Base-by-base conservation (phyloP, 2,797 vertebrate species). In the Microctenopoma lineatum region DNA sequence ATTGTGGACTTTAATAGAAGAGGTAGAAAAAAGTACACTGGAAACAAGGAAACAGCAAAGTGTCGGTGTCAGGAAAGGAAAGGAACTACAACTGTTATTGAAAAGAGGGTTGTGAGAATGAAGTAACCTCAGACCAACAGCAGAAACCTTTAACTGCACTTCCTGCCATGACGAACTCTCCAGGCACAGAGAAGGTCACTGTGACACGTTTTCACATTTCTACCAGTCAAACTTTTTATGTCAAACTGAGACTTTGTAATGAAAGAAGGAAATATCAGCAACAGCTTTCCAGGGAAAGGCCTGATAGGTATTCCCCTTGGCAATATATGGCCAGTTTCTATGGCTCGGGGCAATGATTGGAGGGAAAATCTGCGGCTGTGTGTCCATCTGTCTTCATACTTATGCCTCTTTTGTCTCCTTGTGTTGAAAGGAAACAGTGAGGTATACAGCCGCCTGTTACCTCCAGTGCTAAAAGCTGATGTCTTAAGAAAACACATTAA, bases 231-330 rank as follows among this genome's bases (percentile, higher is more conserved):
- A 66, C 59, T 41, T 66, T 36, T 29, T 75, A 54, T 53, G 52
- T 60, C 50, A 60, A 44, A 51, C 53, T 21, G 21, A 72, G 51
- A 72, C 71, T 83, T 79, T 84, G 41, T 77, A 61, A 73, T 73
- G 47, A 58, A 73, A 70, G 26, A 48, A 70, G 47, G 42, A 63
- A 39, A 38, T 50, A 70, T 67, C 61, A 64, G 47, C 66, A 39
- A 21, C 38, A 2, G 61, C 53, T 25, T 14, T 50, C 11, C 57
- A 66, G 46, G 7, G 50, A 58, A 78, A 66, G 7, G 1, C 25
- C 47, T 66, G 46, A 73, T n/a, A 56, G 70, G 15, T 54, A 16
- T 29, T 1, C 67, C 72, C 55, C 27, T 2, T 38, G 79, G 76
- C 65, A 9, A 50, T 57, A 18, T 57, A 36, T 4, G 53, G 45